Evolutionary conservation across 2,797 vertebrate genomes (phyloP), one percentile per base, ranked within the genome.

Genomic region (Sternotherus odoratus): DNA sequence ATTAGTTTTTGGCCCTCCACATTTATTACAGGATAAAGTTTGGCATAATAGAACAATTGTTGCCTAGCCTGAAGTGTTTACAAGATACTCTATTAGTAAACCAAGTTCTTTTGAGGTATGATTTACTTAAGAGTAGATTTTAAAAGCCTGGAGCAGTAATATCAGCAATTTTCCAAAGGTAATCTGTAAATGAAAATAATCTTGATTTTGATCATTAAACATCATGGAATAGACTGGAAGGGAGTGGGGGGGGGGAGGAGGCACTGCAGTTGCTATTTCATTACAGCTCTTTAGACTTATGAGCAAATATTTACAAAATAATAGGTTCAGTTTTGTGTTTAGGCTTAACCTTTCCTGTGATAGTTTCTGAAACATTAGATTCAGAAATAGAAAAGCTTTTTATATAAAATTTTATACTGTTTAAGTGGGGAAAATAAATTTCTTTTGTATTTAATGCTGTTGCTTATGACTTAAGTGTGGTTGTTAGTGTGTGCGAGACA

Each of bases 371-470:
- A 86, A 30, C 81, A 56, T 92, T 15, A 87, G 77, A 50, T n/a
- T 63, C 21, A 51, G 72, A 75, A 46, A 46, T 30, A 48, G 72
- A 26, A 48, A 75, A 26, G 1, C 10, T 8, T 75, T 74, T 79
- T 36, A 39, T 39, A 83, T 72, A 60, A 53, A 77, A 2, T 48
- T 48, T 30, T 75, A 48, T 75, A 75, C 43, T 75, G 26, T 48
- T 12, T 57, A 57, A 48, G 6, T 15, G 6, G 2, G 8, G 30
- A 2, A 54, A 96, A 95, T 93, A 95, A 95, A 91, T 66, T n/a
- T 93, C 95, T 93, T 91, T 11, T 19, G n/a, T 49, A 30, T n/a
- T 0, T 12, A 86, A 15, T 89, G 82, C 48, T 51, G 5, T 30
- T 50, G 3, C 46, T 13, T 79, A 39, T 6, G 69, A 74, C 23